A percentile compares a stretch with the other conserved stretches of the same genome.
Conservation (phyloP, 2,797 vertebrate genomes). For the Melanotaenia maccullochi region DNA sequence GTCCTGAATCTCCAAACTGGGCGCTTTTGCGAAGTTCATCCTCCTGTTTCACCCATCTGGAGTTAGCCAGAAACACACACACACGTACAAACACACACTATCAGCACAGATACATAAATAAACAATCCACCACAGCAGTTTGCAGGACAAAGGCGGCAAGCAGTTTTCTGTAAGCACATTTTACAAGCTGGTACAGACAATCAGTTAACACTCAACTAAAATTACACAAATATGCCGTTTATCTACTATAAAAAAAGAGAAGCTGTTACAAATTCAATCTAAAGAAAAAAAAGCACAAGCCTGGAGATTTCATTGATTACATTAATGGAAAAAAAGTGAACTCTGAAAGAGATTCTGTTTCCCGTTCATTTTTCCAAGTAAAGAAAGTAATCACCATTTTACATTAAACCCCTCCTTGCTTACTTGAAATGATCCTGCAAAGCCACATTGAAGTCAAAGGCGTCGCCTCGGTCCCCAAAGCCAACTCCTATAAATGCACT, state of each 20-base stretch:
- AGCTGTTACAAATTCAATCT: background rate
- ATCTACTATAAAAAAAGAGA: no score
- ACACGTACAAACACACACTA: conserved; percentile 8
- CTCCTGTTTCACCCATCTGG: conserved; percentile 96
- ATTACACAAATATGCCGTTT: no score
- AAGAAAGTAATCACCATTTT: background rate
- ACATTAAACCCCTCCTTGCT: conserved; percentile 54
- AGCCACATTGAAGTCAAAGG: conserved; percentile 95
- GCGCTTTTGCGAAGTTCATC: conserved; percentile 91
- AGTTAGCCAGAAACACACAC: conserved; percentile 1
- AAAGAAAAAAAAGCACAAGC: no score
- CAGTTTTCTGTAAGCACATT: conserved; percentile 8
- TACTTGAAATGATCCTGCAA: conserved; percentile 98
- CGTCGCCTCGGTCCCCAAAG: conserved; percentile 92
- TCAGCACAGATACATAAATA: conserved; percentile 46
- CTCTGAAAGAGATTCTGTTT: background rate
- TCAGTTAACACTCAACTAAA: no score
- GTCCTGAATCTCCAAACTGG: conserved; percentile 87
- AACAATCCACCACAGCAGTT: conserved; percentile 47
- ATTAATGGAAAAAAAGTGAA: no score
- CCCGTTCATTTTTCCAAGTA: background rate
- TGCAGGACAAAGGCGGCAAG: conserved; percentile 17
- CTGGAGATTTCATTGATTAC: no score
- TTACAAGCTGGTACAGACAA: background rate
- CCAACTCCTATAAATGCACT: conserved; percentile 96